Base-by-base conservation (phyloP, 2,797 vertebrate species). In the Peromyscus eremicus region DNA sequence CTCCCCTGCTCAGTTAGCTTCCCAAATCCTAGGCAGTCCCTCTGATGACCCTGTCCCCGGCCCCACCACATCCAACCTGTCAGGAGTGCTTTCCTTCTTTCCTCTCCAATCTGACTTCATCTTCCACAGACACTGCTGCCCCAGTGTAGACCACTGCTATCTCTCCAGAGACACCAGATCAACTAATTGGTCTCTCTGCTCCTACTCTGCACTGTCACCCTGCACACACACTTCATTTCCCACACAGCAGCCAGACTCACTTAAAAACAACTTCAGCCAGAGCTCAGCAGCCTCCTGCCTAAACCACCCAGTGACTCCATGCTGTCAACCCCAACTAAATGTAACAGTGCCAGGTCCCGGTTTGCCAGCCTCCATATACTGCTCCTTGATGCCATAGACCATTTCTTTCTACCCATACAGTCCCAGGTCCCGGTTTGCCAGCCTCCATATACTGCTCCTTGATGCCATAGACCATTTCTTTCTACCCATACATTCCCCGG, bases 51-150 rank as follows among this genome's bases (percentile, higher is more conserved):
- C 4, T 17, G 29, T 66, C 9, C 81, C 89, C 13, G 0, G 3
- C 46, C 14, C 81, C 4, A 5, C 62, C 5, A 37, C 0, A 16
- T n/a, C 34, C 77, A 4, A 2, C 0, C 40, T 5, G 13, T 9
- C 68, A 11, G 62, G 25, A 64, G 29, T 19, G 76, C 75, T 16
- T 1, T 0, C 1, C 29, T 52, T 46, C 64, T 40, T 29, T n/a
- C 12, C 40, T 29, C 40, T 49, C 77, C 1, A 57, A 66, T 27
- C 57, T 19, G 91, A 46, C 37, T n/a, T 52, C 49, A 68, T 62
- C n/a, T 68, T 82, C 66, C 40, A 0, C 79, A 32, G 7, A n/a
- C 0, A 8, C 32, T 17, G 66, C 77, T 71, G 80, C 64, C 91
- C 14, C 46, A 2, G 4, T 43, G 43, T 2, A 3, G 52, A 55